Evolutionary conservation across 1,140 invertebrate species (phyloP), one percentile per base, ranked within the genome.

Genomic region (Bathynomus jamesi): DNA sequence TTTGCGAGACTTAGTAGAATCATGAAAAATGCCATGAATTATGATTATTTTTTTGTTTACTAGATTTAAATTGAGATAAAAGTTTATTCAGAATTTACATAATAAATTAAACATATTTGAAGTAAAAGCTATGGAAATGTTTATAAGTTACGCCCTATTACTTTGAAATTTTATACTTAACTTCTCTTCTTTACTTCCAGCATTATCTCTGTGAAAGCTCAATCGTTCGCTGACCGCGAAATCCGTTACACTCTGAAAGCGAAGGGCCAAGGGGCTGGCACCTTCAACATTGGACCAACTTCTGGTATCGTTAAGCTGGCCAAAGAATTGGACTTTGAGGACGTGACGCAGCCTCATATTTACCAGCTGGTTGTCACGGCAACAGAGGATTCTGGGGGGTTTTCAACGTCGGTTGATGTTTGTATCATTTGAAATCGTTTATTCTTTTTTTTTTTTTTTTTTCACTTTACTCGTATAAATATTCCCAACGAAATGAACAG

Each of bases 161-260:
- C n/a, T n/a, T n/a, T n/a, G n/a, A n/a, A n/a, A n/a, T n/a, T n/a
- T n/a, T n/a, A n/a, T n/a, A n/a, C n/a, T n/a, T n/a, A n/a, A n/a
- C n/a, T n/a, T 67, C 61, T 61, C 24, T 13, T 73, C 28, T 11
- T 3, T 28, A 62, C 72, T 73, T 53, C 28, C 85, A 94, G 92
- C 80, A 96, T 96, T 53, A 96, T 96, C 82, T 95, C 93, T 53
- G 93, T 96, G 69, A 96, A 96, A 84, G 94, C 94, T 0, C 96
- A 96, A 82, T 96, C 94, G 4, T 96, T 96, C 82, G 94, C 94
- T 66, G 94, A 96, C 83, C 88, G 94, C 32, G 93, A 96, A 82
- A 96, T 96, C 76, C 87, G 93, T 2, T 96, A 96, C 83, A 96
- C 94, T 0, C 80, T 96, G 72, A 94, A 95, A 83, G 93, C 93